Conservation (phyloP, 1,140 invertebrate species). For the Zaprionus davidi region DNA sequence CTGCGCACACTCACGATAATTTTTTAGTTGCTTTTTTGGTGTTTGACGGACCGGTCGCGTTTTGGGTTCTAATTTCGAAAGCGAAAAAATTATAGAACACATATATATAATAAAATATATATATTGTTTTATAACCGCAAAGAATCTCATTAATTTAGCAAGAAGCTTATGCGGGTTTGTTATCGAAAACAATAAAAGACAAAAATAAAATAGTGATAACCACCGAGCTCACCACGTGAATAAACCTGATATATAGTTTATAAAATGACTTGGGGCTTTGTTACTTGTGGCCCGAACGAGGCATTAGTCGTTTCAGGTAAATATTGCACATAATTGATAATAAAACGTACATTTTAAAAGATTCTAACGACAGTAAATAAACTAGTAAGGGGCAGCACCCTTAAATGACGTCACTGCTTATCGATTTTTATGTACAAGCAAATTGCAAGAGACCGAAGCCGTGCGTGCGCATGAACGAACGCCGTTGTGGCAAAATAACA, state of each 20-base stretch:
- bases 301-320: constrained; percentile 98
- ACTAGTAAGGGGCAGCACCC: constrained; percentile 47
- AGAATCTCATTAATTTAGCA: constrained; percentile 12
- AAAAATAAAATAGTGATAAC: not conserved
- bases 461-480: constrained; percentile 52
- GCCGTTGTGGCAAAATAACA: constrained; percentile 38
- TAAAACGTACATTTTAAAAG: constrained; percentile 4
- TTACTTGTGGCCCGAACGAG: constrained; percentile 98
- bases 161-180: constrained; percentile 7
- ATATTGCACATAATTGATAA: constrained; percentile 26
- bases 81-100: constrained; percentile 4
- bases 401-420: constrained; percentile 67
- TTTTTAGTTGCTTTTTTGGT: constrained; percentile 47
- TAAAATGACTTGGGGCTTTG: constrained; percentile 95
- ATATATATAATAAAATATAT: constrained; percentile 4
- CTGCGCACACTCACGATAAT: constrained; percentile 39
- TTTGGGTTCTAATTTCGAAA: constrained; percentile 26
- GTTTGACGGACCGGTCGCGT: constrained; percentile 52
- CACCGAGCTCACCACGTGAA: constrained; percentile 18
- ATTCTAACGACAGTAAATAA: constrained; percentile 29
- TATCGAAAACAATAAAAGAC: constrained; percentile 1
- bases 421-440: constrained; percentile 73
- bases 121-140: constrained; percentile 9
- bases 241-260: constrained; percentile 22
- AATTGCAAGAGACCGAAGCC: constrained; percentile 40